Evolutionary conservation across 2,888 invertebrate species (phyloP).

Genomic region (Coelopa pilipes): DNA sequence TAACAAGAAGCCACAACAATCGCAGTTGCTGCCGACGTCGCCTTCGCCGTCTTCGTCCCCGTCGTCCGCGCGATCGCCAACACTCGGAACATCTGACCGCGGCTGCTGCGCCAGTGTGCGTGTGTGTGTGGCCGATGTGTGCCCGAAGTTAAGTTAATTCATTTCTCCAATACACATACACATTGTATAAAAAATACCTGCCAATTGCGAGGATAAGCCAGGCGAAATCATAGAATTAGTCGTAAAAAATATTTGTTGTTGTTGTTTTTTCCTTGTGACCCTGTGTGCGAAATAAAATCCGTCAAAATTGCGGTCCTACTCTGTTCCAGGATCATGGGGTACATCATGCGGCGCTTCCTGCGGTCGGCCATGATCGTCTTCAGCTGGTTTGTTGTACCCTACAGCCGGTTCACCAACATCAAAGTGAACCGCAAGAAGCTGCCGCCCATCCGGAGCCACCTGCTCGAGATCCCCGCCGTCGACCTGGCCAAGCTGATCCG

Average conservation of each 20-base stretch:
- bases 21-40: too few species aligned
- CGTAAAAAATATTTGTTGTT: constrained; percentile 8
- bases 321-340: constrained; percentile 72
- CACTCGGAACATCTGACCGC: too few species aligned
- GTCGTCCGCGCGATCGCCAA: too few species aligned
- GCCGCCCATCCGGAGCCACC: constrained; percentile 74
- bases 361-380: constrained; percentile 72
- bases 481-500: constrained; percentile 78
- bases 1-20: neutral
- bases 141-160: too few species aligned
- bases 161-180: neutral
- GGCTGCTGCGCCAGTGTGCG: neutral
- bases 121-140: neutral
- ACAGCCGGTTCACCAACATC: constrained; percentile 67
- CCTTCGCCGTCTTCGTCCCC: neutral
- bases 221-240: neutral
- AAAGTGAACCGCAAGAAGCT: constrained; percentile 72
- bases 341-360: constrained; percentile 71
- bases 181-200: constrained; percentile 26
- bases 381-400: constrained; percentile 71
- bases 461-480: constrained; percentile 77
- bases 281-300: constrained; percentile 51
- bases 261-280: constrained; percentile 41
- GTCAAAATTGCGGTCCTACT: constrained; percentile 66
- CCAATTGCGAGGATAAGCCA: constrained; percentile 35